Evolutionary conservation across 2,113 vertebrate genomes (phyloP), one percentile per base, ranked within the genome.

Genomic region (Ctenomys sociabilis): DNA sequence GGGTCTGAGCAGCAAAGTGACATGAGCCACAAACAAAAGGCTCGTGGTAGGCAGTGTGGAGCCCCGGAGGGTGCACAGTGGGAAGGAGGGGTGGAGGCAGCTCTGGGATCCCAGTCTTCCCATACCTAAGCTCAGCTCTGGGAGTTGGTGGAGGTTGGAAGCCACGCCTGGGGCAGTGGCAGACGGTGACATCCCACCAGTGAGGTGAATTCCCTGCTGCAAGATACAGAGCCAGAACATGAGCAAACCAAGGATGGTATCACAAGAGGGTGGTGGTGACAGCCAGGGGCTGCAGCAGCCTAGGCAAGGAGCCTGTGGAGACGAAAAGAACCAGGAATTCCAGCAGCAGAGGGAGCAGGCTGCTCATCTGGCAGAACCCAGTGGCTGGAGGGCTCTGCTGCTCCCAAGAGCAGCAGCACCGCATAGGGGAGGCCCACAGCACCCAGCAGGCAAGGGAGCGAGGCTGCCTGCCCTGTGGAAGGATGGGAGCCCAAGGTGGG

Each of bases 331-430:
- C 37, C 17, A 2, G 1, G 61, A 28, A 16, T 54, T 2, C 21
- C 14, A 2, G 37, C 17, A 7, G 59, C 22, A 30, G 11, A 57
- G 28, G 57, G n/a, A 66, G 24, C 0, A 3, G 21, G 10, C 63
- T 5, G 30, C 17, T 1, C 2, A 32, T 37, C 4, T 37, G 3
- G 1, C 83, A 49, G 66, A 1, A n/a, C n/a, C 30, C 11, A 4
- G 85, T 14, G 5, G 85, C 7, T 35, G 5, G 4, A 40, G 30
- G 52, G 86, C 22, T 1, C 52, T 16, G 3, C 30, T 14, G 43
- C 24, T n/a, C n/a, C 2, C 5, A 7, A 5, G 26, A 8, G 16
- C 0, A 0, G 54, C 30, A 0, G 45, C 30, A 24, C 4, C 3
- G 30, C 30, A 24, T 4, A 8, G 70, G 17, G 72, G 6, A 5